Percentiles rank a stretch among this genome's conserved stretches.
Conservation (phyloP, 2,113 vertebrate genomes). For the Amblyopsis rosae region DNA sequence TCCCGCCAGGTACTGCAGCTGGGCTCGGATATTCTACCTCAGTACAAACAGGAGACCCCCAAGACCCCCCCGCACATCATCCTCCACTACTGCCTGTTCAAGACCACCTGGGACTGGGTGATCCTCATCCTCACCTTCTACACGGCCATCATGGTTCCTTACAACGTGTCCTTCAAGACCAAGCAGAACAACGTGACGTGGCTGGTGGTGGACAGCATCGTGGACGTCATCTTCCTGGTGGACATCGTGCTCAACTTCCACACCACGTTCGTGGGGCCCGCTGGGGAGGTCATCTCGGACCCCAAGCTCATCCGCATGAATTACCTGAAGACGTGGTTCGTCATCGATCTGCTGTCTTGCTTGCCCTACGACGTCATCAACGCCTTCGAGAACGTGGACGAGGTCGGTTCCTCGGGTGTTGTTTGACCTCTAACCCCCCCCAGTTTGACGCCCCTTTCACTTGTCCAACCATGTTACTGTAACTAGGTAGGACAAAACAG, state of each 20-base stretch:
- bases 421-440: no score
- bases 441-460: no score
- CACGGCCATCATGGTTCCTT: conserved; percentile 98
- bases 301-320: conserved; percentile 99
- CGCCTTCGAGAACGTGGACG: conserved; percentile 98
- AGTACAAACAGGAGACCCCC: conserved; percentile 99
- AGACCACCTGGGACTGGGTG: conserved; percentile 99
- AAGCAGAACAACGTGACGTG: conserved; percentile 99
- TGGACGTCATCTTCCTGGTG: conserved; percentile 98
- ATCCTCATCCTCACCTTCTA: conserved; percentile 99
- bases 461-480: no score
- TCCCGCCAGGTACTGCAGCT: conserved; percentile 91
- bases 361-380: conserved; percentile 99
- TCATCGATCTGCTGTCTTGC: conserved; percentile 97
- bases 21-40: conserved; percentile 96
- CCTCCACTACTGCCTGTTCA: conserved; percentile 98
- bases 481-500: no score
- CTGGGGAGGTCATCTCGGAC: conserved; percentile 97
- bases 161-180: conserved; percentile 98
- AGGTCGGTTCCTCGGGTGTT: conserved; percentile 81
- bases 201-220: conserved; percentile 98
- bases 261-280: conserved; percentile 96
- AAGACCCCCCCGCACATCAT: conserved; percentile 99
- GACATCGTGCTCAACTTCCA: conserved; percentile 99
- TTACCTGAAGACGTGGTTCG: conserved; percentile 99